A percentile compares a stretch with the other conserved stretches of the same genome.
Conservation (phyloP, 2,113 vertebrate species). For the Saccopteryx leptura region DNA sequence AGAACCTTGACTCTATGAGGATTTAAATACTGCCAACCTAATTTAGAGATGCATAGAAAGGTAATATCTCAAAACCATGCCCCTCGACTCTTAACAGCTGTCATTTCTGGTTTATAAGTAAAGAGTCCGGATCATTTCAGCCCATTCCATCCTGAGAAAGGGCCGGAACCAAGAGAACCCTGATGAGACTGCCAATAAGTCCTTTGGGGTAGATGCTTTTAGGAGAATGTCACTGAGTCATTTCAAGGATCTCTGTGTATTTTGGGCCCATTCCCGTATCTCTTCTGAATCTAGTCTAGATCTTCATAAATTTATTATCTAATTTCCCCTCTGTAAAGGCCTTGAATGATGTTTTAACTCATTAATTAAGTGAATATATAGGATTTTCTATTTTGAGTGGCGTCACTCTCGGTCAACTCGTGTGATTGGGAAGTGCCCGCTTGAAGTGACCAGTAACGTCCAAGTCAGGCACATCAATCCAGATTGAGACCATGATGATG, state of each 20-base stretch:
- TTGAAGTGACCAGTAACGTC: neutral
- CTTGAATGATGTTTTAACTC: neutral
- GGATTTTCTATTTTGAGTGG: constrained; percentile 20
- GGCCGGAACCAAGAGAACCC: constrained; percentile 12
- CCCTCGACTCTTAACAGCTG: constrained; percentile 23
- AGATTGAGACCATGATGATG: neutral
- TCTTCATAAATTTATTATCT: neutral
- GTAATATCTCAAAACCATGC: neutral
- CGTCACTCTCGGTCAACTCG: neutral
- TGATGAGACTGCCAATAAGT: neutral
- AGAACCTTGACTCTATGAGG: neutral
- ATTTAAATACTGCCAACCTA: neutral
- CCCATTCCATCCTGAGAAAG: constrained; percentile 14
- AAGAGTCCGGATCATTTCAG: neutral
- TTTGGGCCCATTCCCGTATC: neutral
- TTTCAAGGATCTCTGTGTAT: neutral
- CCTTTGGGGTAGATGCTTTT: neutral
- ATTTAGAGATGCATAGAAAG: constrained; percentile 21
- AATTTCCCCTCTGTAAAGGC: neutral
- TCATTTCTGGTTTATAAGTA: constrained; percentile 12
- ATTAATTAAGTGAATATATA: neutral
- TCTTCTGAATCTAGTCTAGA: constrained; percentile 31
- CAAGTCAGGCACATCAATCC: neutral
- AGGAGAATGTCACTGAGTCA: constrained; percentile 20
- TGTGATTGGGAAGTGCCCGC: neutral